Evolutionary conservation across 2,113 vertebrate genomes (phyloP), one percentile per base, ranked within the genome.

Genomic region (Sander lucioperca): DNA sequence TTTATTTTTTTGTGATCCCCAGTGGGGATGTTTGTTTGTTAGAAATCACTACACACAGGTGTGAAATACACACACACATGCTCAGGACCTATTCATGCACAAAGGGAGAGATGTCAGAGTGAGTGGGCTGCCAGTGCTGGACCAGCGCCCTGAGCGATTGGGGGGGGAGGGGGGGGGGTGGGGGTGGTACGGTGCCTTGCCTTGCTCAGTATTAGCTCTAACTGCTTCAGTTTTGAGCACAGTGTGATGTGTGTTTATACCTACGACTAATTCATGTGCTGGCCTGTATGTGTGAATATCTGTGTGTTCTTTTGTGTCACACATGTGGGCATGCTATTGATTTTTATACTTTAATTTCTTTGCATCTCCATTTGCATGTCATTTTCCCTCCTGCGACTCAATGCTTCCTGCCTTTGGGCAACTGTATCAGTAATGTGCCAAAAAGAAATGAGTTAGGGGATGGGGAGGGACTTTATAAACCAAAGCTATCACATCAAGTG

Each of bases 291-390:
- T 63, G 30, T 56, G 43, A 23, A 58, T 82, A 45, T 53, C 2
- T 77, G n/a, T 74, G 27, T 45, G 48, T 43, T 84, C 14, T 45
- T 53, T 76, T 74, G 8, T 77, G 27, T 51, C n/a, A 14, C 14
- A 47, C 53, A 45, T 27, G 51, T 50, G 48, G 63, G 47, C 57
- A 57, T 54, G 30, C 23, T 39, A 9, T 39, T 13, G 27, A 45
- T 56, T 48, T 80, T 57, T 62, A 58, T 21, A 45, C 36, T 78
- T 73, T 25, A 50, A 74, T 70, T 66, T 82, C 33, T 33, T 71
- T 82, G 71, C 59, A 66, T 83, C 27, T 47, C 2, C 1, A 72
- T 88, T 80, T 87, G 85, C 61, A 66, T 81, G 39, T 25, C 1
- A 74, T 84, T 77, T 39, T 86, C 53, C 63, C 81, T 70, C 7